Evolutionary conservation across 2,888 invertebrate genomes (phyloP).

Genomic region (Danaus chrysippus): DNA sequence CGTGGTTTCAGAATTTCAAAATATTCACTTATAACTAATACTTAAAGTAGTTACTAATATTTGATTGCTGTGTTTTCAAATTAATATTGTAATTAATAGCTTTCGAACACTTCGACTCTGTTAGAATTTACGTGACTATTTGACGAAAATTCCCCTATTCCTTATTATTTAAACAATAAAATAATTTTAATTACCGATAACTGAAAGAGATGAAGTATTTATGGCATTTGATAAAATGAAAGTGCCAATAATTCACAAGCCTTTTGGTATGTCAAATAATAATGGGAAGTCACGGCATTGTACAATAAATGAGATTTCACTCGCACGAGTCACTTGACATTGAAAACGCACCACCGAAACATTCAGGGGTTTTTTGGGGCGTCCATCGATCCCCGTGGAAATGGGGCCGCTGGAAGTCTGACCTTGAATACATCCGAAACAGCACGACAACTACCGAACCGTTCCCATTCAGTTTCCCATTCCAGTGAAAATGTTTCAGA

Average conservation of each 20-base stretch:
- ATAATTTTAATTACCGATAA: neutral
- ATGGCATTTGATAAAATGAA: neutral
- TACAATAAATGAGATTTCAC: slow-evolving; percentile 53
- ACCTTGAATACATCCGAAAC: slow-evolving; percentile 63
- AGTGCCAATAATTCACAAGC: neutral
- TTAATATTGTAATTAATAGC: neutral
- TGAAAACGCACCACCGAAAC: slow-evolving; percentile 62
- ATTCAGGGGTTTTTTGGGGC: slow-evolving; percentile 57
- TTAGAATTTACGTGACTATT: neutral
- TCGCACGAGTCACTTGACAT: slow-evolving; percentile 71
- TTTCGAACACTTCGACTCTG: neutral
- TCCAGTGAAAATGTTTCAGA: neutral
- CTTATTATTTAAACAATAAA: no score
- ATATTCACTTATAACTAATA: slow-evolving; percentile 8
- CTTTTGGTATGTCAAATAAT: slow-evolving; percentile 34
- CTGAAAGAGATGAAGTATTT: neutral
- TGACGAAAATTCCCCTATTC: no score
- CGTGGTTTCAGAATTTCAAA: slow-evolving; percentile 31
- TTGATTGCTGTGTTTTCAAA: neutral
- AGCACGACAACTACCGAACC: slow-evolving; percentile 55
- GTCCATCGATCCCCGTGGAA: slow-evolving; percentile 75
- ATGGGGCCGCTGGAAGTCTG: slow-evolving; percentile 62
- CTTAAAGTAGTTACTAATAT: neutral
- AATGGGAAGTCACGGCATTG: slow-evolving; percentile 57
- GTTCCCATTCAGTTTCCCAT: slow-evolving; percentile 58